Conservation (phyloP, 53 echinoderm and acorn worm genomes). For the Hippasteria phrygiana region DNA sequence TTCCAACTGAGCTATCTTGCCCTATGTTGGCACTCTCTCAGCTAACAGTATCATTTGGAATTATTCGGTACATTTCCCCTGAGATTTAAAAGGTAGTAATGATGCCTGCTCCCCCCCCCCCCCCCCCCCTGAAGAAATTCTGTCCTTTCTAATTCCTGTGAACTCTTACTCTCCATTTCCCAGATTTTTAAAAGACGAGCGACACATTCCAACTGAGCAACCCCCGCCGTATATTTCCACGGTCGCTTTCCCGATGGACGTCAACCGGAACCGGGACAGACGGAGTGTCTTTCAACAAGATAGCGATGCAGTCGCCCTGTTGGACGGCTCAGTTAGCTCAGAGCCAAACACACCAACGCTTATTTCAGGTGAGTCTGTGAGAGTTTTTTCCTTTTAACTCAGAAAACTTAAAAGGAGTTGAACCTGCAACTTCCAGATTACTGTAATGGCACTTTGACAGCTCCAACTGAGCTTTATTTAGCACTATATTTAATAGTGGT, state of each 20-base stretch:
- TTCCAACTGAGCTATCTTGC: too few species aligned
- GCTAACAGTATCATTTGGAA: too few species aligned
- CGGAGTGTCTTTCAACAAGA: slow-evolving; percentile 38
- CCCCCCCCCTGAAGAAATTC: neutral
- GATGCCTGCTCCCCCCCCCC: too few species aligned
- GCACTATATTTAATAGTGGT: too few species aligned
- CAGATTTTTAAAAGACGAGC: slow-evolving; percentile 71
- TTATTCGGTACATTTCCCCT: too few species aligned
- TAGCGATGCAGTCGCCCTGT: slow-evolving; percentile 47
- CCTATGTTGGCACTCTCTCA: too few species aligned
- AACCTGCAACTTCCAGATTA: too few species aligned
- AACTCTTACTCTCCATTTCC: neutral
- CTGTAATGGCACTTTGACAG: too few species aligned
- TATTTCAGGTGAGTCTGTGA: slow-evolving; percentile 31
- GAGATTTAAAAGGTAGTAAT: too few species aligned
- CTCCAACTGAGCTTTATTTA: too few species aligned
- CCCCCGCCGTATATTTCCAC: slow-evolving; percentile 45
- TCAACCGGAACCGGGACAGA: slow-evolving; percentile 60
- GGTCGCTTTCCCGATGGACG: slow-evolving; percentile 46
- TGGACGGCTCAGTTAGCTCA: slow-evolving; percentile 44
- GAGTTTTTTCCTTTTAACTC: too few species aligned
- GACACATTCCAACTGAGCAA: slow-evolving; percentile 61
- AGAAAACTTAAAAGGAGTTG: neutral
- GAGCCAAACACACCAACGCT: slow-evolving; percentile 64
- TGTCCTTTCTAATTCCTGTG: neutral